phyloP scores from a whole-genome alignment of 2,888 invertebrate genomes.

The Podabrus alpinus region DNA sequence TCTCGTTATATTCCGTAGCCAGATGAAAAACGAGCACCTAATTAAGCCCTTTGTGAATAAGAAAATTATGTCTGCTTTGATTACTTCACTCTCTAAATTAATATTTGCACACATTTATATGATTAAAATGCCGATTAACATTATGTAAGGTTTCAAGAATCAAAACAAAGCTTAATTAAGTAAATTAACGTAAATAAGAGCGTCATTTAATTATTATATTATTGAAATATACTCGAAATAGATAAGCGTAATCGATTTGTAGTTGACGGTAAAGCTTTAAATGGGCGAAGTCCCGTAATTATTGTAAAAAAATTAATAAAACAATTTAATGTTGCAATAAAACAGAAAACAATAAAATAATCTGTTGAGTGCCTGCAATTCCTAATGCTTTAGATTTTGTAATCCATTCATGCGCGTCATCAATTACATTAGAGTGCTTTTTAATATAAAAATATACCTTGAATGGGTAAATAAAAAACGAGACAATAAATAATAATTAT shows the following conservation, averaged over 20 bases:
- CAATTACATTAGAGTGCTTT: neutral
- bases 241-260: neutral
- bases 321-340: neutral
- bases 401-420: neutral
- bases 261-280: neutral
- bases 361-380: too few species aligned
- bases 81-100: neutral
- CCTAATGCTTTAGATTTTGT: too few species aligned
- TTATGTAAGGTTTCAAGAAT: neutral
- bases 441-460: neutral
- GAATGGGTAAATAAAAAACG: neutral
- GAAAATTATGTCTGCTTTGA: neutral
- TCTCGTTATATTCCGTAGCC: neutral
- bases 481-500: neutral
- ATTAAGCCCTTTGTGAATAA: neutral
- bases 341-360: too few species aligned
- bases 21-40: neutral
- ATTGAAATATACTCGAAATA: neutral
- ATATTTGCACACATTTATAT: neutral
- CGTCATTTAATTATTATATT: neutral
- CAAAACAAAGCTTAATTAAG: neutral
- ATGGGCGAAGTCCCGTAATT: neutral
- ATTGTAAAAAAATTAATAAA: neutral
- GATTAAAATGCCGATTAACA: neutral
- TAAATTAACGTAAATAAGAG: neutral